Evolutionary conservation across 2,888 invertebrate genomes (phyloP), one percentile per base, ranked within the genome.

Genomic region (Amphipyra berbera): DNA sequence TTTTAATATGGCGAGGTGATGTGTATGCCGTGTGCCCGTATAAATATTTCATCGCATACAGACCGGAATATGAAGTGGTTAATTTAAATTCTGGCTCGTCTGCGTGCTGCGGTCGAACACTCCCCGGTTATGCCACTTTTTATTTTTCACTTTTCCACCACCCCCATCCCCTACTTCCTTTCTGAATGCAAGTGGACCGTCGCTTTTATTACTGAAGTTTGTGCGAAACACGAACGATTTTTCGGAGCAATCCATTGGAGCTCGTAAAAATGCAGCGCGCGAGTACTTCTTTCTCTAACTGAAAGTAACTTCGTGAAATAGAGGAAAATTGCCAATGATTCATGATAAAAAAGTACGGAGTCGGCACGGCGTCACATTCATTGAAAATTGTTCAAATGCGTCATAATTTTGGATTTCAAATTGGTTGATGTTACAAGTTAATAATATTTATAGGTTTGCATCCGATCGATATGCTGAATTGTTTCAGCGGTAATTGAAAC

Each of bases 21-120:
- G 79, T 74, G 82, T 76, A 79, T 69, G 78, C 79, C 78, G 76
- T 79, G 78, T 80, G 83, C 80, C 83, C 82, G 76, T 84, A 89
- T 90, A 85, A 89, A 90, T 90, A 89, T 90, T 90, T 88, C 86
- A 90, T 85, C 78, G 82, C 83, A 79, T 80, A 77, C 82, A 82
- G 82, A 82, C 83, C 81, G 76, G 88, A 89, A 89, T 91, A 90
- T 90, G 90, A 90, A 91, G 90, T 89, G 88, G 90, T 90, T 92
- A 92, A 90, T 90, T 91, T 90, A 89, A 90, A 91, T 92, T 90
- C 90, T 86, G 87, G 75, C 87, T 87, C 81, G 82, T 80, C 81
- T 80, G 81, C 77, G 78, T 77, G 74, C 69, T 64, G 73, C 81
- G 79, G 85, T 73, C 79, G 82, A 83, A 82, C 74, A 81, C 78